phyloP scores from a whole-genome alignment of 2,113 vertebrate species.

The Solea solea region DNA sequence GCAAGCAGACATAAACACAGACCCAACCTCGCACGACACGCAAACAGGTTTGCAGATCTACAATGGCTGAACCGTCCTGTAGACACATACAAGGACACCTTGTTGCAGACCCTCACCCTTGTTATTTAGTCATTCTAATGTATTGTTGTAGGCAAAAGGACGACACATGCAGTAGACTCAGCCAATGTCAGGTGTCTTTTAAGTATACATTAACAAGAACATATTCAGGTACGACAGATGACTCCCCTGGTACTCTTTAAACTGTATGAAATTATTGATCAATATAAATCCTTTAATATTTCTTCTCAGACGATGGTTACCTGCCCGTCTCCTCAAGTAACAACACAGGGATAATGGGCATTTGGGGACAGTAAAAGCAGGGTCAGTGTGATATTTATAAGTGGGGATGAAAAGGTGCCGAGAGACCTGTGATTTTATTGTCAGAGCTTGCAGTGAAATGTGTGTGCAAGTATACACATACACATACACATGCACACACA shows the following conservation, averaged over 20 bases:
- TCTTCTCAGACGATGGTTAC: slow-evolving; percentile 2
- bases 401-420: slow-evolving; percentile 23
- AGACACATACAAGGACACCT: slow-evolving; percentile 3
- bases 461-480: background rate
- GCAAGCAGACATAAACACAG: slow-evolving; percentile 56
- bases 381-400: slow-evolving; percentile 27
- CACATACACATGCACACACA: background rate
- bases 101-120: background rate
- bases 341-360: background rate
- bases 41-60: slow-evolving; percentile 2
- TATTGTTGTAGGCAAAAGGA: slow-evolving; percentile 21
- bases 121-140: slow-evolving; percentile 2
- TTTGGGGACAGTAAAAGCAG: slow-evolving; percentile 43
- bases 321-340: slow-evolving; percentile 15
- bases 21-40: slow-evolving; percentile 10
- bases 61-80: background rate
- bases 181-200: slow-evolving; percentile 23
- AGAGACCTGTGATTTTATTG: slow-evolving; percentile 50
- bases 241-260: slow-evolving; percentile 33
- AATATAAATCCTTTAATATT: slow-evolving; percentile 39
- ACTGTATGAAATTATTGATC: slow-evolving; percentile 45
- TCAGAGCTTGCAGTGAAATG: slow-evolving; percentile 29
- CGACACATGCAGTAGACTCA: slow-evolving; percentile 3
- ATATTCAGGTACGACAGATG: slow-evolving; percentile 32
- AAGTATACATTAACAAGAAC: slow-evolving; percentile 30